phyloP scores from a whole-genome alignment of 1,140 invertebrate genomes.

The Cecropterus lyciades region DNA sequence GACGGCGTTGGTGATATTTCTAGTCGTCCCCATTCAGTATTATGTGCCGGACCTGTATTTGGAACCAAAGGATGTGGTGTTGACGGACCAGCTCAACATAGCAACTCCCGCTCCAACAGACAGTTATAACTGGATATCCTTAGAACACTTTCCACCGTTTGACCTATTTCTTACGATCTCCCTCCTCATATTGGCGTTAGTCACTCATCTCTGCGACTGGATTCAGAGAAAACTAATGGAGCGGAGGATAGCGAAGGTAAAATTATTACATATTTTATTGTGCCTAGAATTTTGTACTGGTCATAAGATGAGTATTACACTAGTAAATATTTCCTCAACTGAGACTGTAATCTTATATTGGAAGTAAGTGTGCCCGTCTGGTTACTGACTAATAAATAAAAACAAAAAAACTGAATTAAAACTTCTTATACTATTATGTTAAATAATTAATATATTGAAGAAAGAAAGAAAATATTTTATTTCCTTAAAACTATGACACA shows the following conservation, averaged over 20 bases:
- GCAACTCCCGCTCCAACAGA: slow-evolving; percentile 11
- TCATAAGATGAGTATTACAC: too few species aligned
- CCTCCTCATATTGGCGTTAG: slow-evolving; percentile 50
- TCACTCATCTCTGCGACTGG: slow-evolving; percentile 67
- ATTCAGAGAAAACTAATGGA: slow-evolving; percentile 76
- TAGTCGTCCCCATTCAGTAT: slow-evolving; percentile 64
- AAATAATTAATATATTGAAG: too few species aligned
- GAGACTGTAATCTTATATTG: too few species aligned
- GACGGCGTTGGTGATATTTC: slow-evolving; percentile 56
- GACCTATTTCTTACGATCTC: slow-evolving; percentile 55
- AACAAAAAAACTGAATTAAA: too few species aligned
- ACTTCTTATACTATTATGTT: too few species aligned
- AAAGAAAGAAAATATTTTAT: too few species aligned
- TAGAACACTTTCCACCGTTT: slow-evolving; percentile 52
- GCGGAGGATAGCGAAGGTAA: slow-evolving; percentile 67
- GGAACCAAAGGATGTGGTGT: background rate
- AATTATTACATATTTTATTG: too few species aligned
- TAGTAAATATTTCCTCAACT: too few species aligned
- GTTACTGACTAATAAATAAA: too few species aligned
- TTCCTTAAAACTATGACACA: too few species aligned
- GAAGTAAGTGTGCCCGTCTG: too few species aligned
- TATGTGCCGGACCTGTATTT: slow-evolving; percentile 59
- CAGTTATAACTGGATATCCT: slow-evolving; percentile 40
- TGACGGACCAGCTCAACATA: slow-evolving; percentile 21
- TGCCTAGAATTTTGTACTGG: too few species aligned